phyloP scores from a whole-genome alignment of 2,888 invertebrate species.

The Drosophila nigricruria region DNA sequence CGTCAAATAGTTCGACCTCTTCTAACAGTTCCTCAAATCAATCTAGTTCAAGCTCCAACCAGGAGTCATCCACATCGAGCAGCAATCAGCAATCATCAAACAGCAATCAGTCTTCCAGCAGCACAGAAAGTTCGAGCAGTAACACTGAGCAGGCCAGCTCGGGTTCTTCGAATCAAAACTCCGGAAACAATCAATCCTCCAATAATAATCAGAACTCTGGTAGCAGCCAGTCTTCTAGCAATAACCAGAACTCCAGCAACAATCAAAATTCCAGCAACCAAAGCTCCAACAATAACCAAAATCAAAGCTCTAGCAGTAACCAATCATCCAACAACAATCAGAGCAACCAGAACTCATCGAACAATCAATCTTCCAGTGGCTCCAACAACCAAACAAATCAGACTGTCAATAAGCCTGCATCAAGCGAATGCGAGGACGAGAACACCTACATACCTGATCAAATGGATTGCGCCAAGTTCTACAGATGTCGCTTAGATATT shows the following conservation, averaged over 20 bases:
- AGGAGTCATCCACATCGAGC: constrained; percentile 56
- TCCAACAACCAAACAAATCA: constrained; percentile 29
- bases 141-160: not conserved
- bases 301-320: constrained; percentile 19
- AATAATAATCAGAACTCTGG: constrained; percentile 27
- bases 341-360: constrained; percentile 32
- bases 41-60: constrained; percentile 51
- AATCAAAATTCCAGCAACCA: constrained; percentile 32
- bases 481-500: constrained; percentile 86
- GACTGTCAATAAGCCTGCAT: constrained; percentile 36
- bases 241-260: constrained; percentile 1
- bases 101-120: constrained; percentile 40
- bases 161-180: constrained; percentile 1
- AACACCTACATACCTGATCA: constrained; percentile 85
- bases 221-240: not conserved
- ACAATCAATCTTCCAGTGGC: constrained; percentile 39
- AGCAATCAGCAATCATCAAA: constrained; percentile 53
- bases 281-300: constrained; percentile 34
- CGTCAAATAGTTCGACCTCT: constrained; percentile 51
- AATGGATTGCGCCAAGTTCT: constrained; percentile 87
- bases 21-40: constrained; percentile 53
- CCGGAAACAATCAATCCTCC: not conserved
- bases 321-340: constrained; percentile 36
- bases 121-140: constrained; percentile 21
- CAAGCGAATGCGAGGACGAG: constrained; percentile 81